Evolutionary conservation across 1,140 invertebrate species (phyloP).

Genomic region (Macrocentrus cingulum): DNA sequence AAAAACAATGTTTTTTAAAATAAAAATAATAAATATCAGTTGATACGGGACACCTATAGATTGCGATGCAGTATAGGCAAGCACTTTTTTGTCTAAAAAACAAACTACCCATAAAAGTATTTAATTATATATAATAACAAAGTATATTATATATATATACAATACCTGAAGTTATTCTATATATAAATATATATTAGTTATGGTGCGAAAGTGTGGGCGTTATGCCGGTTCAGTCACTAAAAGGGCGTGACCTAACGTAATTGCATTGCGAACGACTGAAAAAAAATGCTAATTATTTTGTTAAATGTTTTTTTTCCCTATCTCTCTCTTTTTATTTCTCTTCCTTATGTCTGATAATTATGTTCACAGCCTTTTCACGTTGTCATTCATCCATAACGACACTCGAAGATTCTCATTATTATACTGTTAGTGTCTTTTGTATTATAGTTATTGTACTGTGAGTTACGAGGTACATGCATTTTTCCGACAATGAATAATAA

Average conservation of each 20-base stretch:
- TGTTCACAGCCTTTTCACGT: slow-evolving; percentile 2
- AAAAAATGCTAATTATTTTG: slow-evolving; percentile 37
- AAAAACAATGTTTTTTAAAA: too few species aligned
- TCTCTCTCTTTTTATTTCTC: slow-evolving; percentile 24
- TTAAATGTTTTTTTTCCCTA: slow-evolving; percentile 32
- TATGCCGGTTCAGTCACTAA: slow-evolving; percentile 23
- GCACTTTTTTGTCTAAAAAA: slow-evolving; percentile 29
- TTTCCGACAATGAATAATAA: slow-evolving; percentile 56
- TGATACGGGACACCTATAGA: slow-evolving; percentile 21
- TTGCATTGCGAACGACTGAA: slow-evolving; percentile 44
- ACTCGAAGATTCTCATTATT: slow-evolving; percentile 36
- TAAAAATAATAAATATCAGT: slow-evolving; percentile 18
- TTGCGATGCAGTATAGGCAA: slow-evolving; percentile 31
- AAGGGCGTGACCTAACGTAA: slow-evolving; percentile 27
- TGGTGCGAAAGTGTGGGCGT: slow-evolving; percentile 36
- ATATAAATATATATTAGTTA: slow-evolving; percentile 40
- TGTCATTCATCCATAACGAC: slow-evolving; percentile 30
- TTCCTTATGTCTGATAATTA: slow-evolving; percentile 27
- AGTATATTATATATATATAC: too few species aligned
- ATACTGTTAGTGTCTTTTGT: slow-evolving; percentile 51
- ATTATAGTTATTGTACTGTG: slow-evolving; percentile 53
- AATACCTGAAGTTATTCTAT: too few species aligned
- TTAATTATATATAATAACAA: slow-evolving; percentile 38
- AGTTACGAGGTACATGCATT: slow-evolving; percentile 53
- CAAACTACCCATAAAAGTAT: slow-evolving; percentile 35